A percentile compares a stretch with the other conserved stretches of the same genome.
Conservation (phyloP, 1,140 invertebrate genomes). For the Drosophila micromelanica region DNA sequence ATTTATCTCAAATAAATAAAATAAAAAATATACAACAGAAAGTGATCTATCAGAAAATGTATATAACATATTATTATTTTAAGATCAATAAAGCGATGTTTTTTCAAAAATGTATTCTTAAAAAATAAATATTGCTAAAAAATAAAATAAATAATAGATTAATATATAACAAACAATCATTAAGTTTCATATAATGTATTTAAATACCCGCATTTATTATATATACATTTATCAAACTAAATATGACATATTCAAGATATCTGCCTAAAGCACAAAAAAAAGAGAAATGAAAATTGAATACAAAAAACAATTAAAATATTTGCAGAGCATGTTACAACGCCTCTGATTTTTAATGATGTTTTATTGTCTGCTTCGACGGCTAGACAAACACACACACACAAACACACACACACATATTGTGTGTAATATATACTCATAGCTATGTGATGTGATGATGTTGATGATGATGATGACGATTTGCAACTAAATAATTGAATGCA, state of each 20-base stretch:
- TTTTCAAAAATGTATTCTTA: too few species aligned
- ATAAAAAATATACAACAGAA: neutral
- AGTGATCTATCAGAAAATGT: too few species aligned
- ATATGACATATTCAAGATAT: too few species aligned
- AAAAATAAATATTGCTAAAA: too few species aligned
- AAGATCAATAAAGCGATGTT: too few species aligned
- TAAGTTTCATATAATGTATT: too few species aligned
- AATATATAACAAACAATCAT: too few species aligned
- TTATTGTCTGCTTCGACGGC: constrained; percentile 76
- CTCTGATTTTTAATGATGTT: constrained; percentile 79
- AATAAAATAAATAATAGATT: too few species aligned
- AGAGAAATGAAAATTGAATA: constrained; percentile 32
- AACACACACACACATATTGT: neutral
- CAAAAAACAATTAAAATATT: constrained; percentile 81
- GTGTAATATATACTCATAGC: constrained; percentile 47
- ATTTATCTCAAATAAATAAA: constrained; percentile 5
- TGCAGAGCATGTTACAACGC: constrained; percentile 75
- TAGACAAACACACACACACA: constrained; percentile 35
- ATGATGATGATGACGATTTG: constrained; percentile 69
- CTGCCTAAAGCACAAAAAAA: constrained; percentile 9
- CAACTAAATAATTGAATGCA: constrained; percentile 81
- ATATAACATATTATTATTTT: too few species aligned
- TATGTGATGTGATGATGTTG: constrained; percentile 40
- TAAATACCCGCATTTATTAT: too few species aligned
- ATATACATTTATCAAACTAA: too few species aligned